A percentile compares a stretch with the other conserved stretches of the same genome.
Evolutionary conservation across 2,797 vertebrate species (phyloP).

Genomic region (Falco rusticolus): DNA sequence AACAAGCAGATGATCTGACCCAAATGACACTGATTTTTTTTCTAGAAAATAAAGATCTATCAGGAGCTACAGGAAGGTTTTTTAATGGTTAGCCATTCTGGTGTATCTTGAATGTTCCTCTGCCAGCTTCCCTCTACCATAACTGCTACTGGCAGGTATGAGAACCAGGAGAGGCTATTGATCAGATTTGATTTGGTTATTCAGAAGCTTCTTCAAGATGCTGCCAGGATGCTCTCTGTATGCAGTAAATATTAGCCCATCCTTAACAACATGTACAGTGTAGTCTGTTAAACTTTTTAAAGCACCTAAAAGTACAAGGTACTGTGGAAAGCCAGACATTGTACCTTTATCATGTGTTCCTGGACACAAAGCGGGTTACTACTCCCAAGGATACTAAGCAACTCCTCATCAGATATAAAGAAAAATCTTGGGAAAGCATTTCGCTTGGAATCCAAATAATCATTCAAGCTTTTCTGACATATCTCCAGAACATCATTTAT

Average conservation of each 20-base stretch:
- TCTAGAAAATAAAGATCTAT: neutral
- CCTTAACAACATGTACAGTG: neutral
- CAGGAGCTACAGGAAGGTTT: neutral
- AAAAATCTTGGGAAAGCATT: slow-evolving; percentile 98
- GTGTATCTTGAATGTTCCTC: neutral
- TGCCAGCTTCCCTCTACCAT: neutral
- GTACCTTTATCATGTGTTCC: slow-evolving; percentile 98
- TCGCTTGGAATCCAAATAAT: slow-evolving; percentile 94
- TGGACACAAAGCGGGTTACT: slow-evolving; percentile 90
- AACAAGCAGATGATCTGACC: neutral
- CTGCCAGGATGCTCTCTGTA: neutral
- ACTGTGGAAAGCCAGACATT: neutral
- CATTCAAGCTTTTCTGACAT: slow-evolving; percentile 95
- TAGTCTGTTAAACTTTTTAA: neutral
- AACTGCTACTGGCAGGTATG: neutral
- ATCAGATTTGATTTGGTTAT: neutral
- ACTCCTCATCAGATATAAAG: slow-evolving; percentile 96
- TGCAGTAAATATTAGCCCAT: neutral
- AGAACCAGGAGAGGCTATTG: neutral
- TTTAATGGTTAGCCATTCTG: neutral
- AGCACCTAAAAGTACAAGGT: neutral
- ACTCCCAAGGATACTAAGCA: slow-evolving; percentile 95
- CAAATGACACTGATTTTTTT: neutral
- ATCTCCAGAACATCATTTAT: slow-evolving; percentile 90
- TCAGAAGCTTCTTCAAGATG: neutral